Base-by-base conservation (phyloP, 2,888 invertebrate genomes). In the Odontothrips loti region DNA sequence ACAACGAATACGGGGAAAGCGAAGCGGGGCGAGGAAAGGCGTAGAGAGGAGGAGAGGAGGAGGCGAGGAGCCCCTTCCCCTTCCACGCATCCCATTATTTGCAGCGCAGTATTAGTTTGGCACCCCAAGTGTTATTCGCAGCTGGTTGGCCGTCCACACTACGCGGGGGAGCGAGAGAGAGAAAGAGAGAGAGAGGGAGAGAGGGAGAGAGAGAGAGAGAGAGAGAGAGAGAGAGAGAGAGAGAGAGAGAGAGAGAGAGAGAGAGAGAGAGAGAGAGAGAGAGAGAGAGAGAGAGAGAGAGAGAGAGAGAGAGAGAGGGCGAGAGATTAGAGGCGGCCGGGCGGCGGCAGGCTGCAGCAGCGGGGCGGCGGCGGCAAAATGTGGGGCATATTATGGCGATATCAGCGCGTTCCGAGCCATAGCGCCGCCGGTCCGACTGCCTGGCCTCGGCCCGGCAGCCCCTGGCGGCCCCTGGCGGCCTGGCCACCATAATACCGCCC, bases 401-500 rank as follows among this genome's bases (percentile, higher is more conserved):
- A 75, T 75, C 68, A 75, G 68, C 68, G 68, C 68, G 27, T 75
- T 75, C 68, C 68, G 23, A 75, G 68, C 68, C 68, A 75, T 75
- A 75, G 68, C 68, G 27, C 68, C 12, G 68, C 68, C 27, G 58
- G 34, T 43, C 58, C 58, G 20, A 58, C 58, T 20, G n/a, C 58
- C n/a, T 58, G 17, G 20, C 58, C 58, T n/a, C 58, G 20, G 20
- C 58, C 58, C 58, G 10, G 20, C 58, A 6, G 12, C 27, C 68
- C 68, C 17, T 4, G 15, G 20, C 58, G 58, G 58, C 58, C 58
- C 17, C 58, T 23, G 68, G 68, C 23, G 68, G 23, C 68, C 15
- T 9, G 23, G 8, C 27, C 23, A 11, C 68, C 27, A 75, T 75
- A 75, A 75, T 11, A 27, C 68, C 68, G 23, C 58, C 68, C 63